phyloP scores from a whole-genome alignment of 2,113 vertebrate genomes.

The Emydocephalus ijimae region DNA sequence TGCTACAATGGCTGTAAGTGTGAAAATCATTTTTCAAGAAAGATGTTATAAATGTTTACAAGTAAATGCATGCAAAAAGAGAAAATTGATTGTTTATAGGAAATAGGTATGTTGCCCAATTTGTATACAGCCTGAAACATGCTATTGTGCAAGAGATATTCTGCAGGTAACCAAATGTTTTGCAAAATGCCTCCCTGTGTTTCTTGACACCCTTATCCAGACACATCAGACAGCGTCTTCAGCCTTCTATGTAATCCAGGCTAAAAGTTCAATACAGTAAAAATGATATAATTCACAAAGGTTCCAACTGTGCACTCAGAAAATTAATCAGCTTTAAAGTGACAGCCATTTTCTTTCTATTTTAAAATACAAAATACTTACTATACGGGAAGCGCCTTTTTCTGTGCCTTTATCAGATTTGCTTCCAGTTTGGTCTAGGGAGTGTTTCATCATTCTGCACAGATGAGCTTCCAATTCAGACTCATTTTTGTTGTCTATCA shows the following conservation, averaged over 20 bases:
- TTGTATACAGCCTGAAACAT: not conserved
- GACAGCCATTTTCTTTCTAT: not conserved
- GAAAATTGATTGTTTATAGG: not conserved
- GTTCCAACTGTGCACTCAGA: not conserved
- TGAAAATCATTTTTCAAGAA: not conserved
- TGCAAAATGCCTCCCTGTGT: not conserved
- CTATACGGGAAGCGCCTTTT: slow-evolving; percentile 80
- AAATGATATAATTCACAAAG: not conserved
- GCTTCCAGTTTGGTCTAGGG: slow-evolving; percentile 78
- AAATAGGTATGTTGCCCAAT: not conserved
- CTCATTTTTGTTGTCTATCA: slow-evolving; percentile 97
- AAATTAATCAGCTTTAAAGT: not conserved
- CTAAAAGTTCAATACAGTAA: not conserved
- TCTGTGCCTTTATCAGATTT: slow-evolving; percentile 90
- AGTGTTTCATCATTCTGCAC: slow-evolving; percentile 87
- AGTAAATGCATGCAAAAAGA: no score
- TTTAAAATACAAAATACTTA: slow-evolving; percentile 62
- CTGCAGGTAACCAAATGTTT: not conserved
- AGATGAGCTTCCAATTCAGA: slow-evolving; percentile 93
- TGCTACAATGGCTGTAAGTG: not conserved
- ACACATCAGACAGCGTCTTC: not conserved
- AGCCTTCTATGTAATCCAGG: not conserved
- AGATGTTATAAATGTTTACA: no score
- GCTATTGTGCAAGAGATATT: not conserved
- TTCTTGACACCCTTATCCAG: not conserved